A percentile compares a stretch with the other conserved stretches of the same genome.
These are phyloP conservation scores for Pteruthius melanotis DNA, from an alignment of 2,113 vertebrate species.

Conservation along the genomic window DNA sequence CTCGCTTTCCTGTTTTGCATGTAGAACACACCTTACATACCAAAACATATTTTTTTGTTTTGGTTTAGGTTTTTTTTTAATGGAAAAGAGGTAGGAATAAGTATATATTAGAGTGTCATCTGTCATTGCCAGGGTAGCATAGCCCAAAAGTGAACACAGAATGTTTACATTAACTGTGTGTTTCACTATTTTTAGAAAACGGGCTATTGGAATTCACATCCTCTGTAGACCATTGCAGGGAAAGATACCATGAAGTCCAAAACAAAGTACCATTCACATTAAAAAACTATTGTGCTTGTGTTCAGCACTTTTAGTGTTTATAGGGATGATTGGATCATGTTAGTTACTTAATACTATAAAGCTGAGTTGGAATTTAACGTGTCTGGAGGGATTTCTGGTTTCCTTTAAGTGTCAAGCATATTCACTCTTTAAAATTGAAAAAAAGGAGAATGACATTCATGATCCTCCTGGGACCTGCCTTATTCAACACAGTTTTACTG, in stretches of 20 bases:
- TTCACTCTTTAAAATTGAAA: background rate
- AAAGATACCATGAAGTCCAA: background rate
- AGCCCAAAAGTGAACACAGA: background rate
- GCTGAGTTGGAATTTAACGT: background rate
- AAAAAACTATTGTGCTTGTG: background rate
- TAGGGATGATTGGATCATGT: background rate
- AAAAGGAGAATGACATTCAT: background rate
- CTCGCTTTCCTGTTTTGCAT: background rate
- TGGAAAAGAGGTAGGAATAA: background rate
- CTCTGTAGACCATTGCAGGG: background rate
- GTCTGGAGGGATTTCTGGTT: conserved; percentile 35
- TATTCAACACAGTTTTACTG: background rate
- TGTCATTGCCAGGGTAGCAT: background rate
- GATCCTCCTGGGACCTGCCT: background rate
- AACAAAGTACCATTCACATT: background rate
- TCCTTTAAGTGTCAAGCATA: background rate
- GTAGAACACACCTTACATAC: fast-evolving
- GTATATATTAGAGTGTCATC: background rate
- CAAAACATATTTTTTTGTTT: background rate
- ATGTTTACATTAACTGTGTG: background rate
- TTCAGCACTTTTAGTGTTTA: background rate
- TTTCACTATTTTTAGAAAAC: background rate
- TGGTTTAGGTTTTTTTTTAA: background rate
- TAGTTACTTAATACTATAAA: conserved; percentile 21
- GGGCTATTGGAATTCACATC: background rate